Conservation (phyloP, 2,113 vertebrate genomes). For the Emydocephalus ijimae region DNA sequence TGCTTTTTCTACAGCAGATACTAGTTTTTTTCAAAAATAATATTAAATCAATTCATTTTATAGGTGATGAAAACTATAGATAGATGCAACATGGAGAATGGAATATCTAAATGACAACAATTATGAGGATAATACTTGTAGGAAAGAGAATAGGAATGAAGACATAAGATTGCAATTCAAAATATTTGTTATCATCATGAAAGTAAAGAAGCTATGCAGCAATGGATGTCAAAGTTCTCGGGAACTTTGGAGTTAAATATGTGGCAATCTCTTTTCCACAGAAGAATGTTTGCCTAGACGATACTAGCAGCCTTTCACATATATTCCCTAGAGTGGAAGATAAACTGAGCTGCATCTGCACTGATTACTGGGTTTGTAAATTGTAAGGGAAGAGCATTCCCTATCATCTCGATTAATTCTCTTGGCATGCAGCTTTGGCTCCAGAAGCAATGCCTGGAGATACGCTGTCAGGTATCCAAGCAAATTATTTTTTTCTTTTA, state of each 20-base stretch:
- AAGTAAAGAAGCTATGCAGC: not conserved
- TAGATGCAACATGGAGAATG: not conserved
- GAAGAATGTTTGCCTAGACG: not conserved
- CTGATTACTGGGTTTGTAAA: not conserved
- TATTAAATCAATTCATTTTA: not conserved
- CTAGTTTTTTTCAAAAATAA: not conserved
- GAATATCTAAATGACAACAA: not conserved
- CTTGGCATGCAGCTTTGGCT: not conserved
- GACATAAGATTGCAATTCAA: not conserved
- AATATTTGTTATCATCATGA: slow-evolving; percentile 1
- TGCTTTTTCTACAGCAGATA: not conserved
- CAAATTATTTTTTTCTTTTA: not conserved
- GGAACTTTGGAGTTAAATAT: not conserved
- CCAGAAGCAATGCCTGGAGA: not conserved
- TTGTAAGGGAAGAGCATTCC: not conserved
- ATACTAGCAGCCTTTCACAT: not conserved
- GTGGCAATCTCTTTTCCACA: not conserved
- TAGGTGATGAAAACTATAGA: not conserved
- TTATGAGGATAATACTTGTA: not conserved
- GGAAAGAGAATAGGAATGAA: not conserved
- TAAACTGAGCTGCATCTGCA: not conserved
- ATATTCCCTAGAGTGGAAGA: not conserved
- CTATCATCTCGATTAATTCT: not conserved
- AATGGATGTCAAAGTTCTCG: not conserved
- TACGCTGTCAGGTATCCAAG: not conserved